phyloP scores from a whole-genome alignment of 2,797 vertebrate species.

The Cuniculus paca region DNA sequence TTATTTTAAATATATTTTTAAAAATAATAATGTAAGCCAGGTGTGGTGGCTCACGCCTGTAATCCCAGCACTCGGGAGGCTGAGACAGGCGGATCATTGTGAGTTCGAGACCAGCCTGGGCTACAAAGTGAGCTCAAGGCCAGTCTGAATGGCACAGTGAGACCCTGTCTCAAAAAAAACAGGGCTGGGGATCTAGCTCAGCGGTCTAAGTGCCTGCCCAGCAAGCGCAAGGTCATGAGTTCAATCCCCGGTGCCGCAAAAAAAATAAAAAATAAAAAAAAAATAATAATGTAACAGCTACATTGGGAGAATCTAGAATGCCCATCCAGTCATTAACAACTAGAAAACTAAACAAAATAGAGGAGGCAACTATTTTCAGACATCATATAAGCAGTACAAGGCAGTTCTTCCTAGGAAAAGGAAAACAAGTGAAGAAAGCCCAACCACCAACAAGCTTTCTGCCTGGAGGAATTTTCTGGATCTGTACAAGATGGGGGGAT shows the following conservation, averaged over 20 bases:
- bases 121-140: too few relatives aligned
- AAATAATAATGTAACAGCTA: neutral
- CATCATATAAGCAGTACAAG: neutral
- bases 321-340: neutral
- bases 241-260: too few relatives aligned
- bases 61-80: too few relatives aligned
- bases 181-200: too few relatives aligned
- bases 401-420: neutral
- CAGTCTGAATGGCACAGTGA: too few relatives aligned
- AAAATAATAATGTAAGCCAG: conserved; percentile 39
- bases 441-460: neutral
- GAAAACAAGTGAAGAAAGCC: neutral
- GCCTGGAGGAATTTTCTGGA: neutral
- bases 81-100: too few relatives aligned
- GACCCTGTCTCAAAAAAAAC: too few relatives aligned
- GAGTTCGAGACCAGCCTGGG: too few relatives aligned
- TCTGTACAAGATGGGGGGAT: neutral
- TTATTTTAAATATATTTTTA: neutral
- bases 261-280: too few relatives aligned
- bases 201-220: too few relatives aligned
- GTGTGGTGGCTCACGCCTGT: too few relatives aligned
- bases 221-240: too few relatives aligned
- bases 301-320: neutral
- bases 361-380: conserved; percentile 2
- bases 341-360: neutral